phyloP scores from a whole-genome alignment of 2,797 vertebrate species.

The Momotus momota region DNA sequence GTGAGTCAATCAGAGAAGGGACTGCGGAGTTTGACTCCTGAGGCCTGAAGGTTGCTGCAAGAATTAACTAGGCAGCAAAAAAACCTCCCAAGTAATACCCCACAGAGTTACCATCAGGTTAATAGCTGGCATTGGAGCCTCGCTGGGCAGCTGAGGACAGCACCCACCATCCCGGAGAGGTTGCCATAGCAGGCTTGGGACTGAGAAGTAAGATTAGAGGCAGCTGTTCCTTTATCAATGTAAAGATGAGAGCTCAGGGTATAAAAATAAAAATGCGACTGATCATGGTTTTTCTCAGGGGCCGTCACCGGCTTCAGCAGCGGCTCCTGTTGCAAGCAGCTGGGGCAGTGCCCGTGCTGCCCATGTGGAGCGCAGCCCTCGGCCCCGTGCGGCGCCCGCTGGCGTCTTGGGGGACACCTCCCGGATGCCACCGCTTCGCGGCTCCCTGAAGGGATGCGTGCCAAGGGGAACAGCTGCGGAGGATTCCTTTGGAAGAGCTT shows the following conservation, averaged over 20 bases:
- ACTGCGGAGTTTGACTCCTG: background rate
- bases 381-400: background rate
- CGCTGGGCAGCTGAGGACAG: background rate
- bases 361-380: background rate
- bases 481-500: background rate
- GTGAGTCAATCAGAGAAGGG: background rate
- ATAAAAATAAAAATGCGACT: conserved; percentile 51
- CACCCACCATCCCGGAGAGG: background rate
- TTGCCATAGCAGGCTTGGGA: background rate
- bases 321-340: background rate
- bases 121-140: conserved; percentile 31
- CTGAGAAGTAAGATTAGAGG: conserved; percentile 7
- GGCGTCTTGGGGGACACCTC: background rate
- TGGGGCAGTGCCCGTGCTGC: background rate
- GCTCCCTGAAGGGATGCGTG: background rate
- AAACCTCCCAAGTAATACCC: background rate
- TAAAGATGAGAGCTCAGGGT: conserved; percentile 12
- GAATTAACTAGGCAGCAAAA: background rate
- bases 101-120: background rate
- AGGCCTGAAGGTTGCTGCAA: background rate
- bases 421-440: background rate
- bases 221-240: conserved; percentile 40
- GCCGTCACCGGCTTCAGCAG: background rate
- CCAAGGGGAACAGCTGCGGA: background rate
- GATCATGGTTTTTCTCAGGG: background rate